Base-by-base conservation (phyloP, 2,888 invertebrate species). In the Esperia sulphurella region DNA sequence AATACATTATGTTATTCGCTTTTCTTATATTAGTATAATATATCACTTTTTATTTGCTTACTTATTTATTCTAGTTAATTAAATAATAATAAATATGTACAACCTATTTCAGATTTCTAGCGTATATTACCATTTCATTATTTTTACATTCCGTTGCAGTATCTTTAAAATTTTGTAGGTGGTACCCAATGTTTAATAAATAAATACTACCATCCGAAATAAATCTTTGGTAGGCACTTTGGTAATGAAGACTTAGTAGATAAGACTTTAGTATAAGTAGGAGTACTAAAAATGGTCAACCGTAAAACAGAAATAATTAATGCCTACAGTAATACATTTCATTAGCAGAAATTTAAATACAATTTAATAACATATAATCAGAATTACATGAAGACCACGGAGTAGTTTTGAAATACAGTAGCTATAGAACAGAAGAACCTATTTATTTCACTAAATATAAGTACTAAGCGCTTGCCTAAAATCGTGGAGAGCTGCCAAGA, bases 401-500 rank as follows among this genome's bases (percentile, higher is more conserved):
- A 21, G 21, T 21, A 21, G 3, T 21, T 21, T 21, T 21, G 21
- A 21, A 21, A 21, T 21, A 21, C 3, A 21, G 5, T 21, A n/a
- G 7, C 7, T 30, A 30, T 7, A 30, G 8, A 8, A 7, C 30
- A 8, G 5, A 8, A 10, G 9, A 2, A 33, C 4, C 33, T 33
- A 1, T 1, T 33, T 14, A 10, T 14, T 43, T 7, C 3, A n/a
- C 42, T 83, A 94, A 52, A 94, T 93, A 63, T 93, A 94, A 65
- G 93, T 92, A 57, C 92, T 93, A 43, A 94, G 91, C 49, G 93
- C 92, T 71, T 93, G 93, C 78, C 93, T 91, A 76, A 94, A 94
- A 76, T 94, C 94, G 66, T 94, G 94, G 39, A 95, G 90, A 55
- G 93, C 94, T 33, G 93, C 93, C 52, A 94, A 81, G 4, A 95